Evolutionary conservation across 2,888 invertebrate species (phyloP).

Genomic region (Scrobipalpa costella): DNA sequence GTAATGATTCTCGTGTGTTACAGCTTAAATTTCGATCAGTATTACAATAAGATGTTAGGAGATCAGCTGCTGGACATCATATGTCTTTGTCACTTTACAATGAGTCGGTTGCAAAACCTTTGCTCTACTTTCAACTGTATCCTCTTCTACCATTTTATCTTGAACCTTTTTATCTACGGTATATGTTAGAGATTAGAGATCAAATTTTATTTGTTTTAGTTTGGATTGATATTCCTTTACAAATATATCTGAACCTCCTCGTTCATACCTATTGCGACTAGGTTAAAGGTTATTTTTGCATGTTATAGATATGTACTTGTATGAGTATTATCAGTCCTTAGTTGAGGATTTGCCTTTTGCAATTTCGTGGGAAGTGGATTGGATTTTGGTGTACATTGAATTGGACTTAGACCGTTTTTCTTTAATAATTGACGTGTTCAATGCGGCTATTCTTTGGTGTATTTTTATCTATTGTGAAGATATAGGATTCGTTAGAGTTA

Average conservation of each 20-base stretch:
- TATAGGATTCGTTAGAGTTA: too few species aligned
- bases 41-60: constrained; percentile 25
- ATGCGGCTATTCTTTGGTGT: constrained; percentile 7
- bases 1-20: constrained; percentile 4
- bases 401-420: constrained; percentile 28
- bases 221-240: constrained; percentile 13
- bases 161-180: constrained; percentile 1
- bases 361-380: constrained; percentile 32
- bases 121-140: constrained; percentile 29
- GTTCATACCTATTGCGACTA: background rate
- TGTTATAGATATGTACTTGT: background rate
- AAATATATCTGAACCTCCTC: background rate
- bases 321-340: constrained; percentile 18
- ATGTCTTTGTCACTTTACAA: constrained; percentile 32
- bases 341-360: constrained; percentile 27
- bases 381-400: constrained; percentile 24
- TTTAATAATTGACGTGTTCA: constrained; percentile 32
- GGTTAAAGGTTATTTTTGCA: background rate
- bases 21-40: constrained; percentile 10
- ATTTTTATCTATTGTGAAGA: too few species aligned
- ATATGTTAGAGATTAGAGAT: background rate
- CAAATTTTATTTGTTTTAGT: constrained; percentile 12
- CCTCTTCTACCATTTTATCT: constrained; percentile 14
- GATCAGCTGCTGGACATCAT: constrained; percentile 30
- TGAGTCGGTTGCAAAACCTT: constrained; percentile 28